Evolutionary conservation across 2,888 invertebrate species (phyloP).

Genomic region (Ctenicera cuprea): DNA sequence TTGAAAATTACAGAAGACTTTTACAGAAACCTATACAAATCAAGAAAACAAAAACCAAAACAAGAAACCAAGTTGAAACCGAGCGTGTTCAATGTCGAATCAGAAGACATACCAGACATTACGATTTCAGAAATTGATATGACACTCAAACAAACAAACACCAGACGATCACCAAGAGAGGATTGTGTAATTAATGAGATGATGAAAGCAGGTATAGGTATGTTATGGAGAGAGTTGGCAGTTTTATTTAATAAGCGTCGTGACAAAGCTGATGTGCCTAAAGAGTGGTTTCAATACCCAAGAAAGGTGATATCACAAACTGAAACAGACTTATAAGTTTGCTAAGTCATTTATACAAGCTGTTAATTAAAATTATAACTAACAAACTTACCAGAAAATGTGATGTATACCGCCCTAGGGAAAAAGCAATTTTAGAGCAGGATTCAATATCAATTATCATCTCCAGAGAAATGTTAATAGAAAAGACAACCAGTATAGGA

Average conservation of each 20-base stretch:
- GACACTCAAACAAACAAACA: constrained; percentile 16
- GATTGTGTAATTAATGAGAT: constrained; percentile 12
- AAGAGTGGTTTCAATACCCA: constrained; percentile 13
- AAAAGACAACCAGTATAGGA: background rate
- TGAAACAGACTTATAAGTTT: constrained; percentile 22
- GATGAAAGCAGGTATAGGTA: constrained; percentile 11
- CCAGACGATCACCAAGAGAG: constrained; percentile 6
- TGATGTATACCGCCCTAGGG: constrained; percentile 17
- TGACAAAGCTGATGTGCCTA: constrained; percentile 24
- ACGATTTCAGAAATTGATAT: constrained; percentile 1
- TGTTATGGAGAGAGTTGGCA: constrained; percentile 2
- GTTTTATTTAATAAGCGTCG: constrained; percentile 23
- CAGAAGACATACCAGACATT: constrained; percentile 21
- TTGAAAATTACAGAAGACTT: constrained; percentile 13
- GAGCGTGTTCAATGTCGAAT: constrained; percentile 13
- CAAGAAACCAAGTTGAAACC: background rate
- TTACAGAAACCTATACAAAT: constrained; percentile 12
- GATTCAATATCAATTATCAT: constrained; percentile 19
- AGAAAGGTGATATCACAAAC: constrained; percentile 18
- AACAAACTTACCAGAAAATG: constrained; percentile 7
- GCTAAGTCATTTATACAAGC: constrained; percentile 12
- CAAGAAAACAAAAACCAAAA: constrained; percentile 1
- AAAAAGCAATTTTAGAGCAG: constrained; percentile 18
- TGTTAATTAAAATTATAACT: constrained; percentile 14
- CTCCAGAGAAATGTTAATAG: too few relatives aligned